These are phyloP conservation scores for Endotricha flammealis DNA, from an alignment of 2,888 invertebrate genomes.

Conservation along the genomic window DNA sequence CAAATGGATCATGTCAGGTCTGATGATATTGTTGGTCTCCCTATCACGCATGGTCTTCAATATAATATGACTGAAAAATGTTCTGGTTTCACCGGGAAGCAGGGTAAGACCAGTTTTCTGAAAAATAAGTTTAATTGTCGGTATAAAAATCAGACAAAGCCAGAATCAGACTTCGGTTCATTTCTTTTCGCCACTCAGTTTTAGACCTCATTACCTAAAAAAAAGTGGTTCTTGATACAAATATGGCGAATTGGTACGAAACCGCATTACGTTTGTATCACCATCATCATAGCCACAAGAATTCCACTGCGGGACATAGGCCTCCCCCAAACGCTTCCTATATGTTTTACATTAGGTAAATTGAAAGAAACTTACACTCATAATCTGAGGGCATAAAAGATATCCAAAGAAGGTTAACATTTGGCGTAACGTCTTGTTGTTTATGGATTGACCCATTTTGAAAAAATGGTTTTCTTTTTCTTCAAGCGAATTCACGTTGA, in stretches of 20 bases:
- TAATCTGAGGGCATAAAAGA: conserved; percentile 22
- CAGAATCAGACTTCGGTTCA: too few species aligned
- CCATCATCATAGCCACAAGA: too few species aligned
- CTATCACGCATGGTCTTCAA: conserved; percentile 45
- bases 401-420: conserved; percentile 27
- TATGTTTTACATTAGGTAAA: too few species aligned
- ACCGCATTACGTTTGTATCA: too few species aligned
- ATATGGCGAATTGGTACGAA: too few species aligned
- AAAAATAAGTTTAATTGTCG: conserved; percentile 6
- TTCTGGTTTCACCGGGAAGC: conserved; percentile 29
- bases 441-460: conserved; percentile 58
- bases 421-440: conserved; percentile 40
- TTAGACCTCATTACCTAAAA: too few species aligned
- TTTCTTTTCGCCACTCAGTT: too few species aligned
- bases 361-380: conserved; percentile 27
- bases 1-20: conserved; percentile 72
- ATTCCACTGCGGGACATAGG: too few species aligned
- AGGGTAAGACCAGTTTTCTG: conserved; percentile 2
- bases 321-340: too few species aligned
- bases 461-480: conserved; percentile 75
- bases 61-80: conserved; percentile 44
- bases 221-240: too few species aligned
- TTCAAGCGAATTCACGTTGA: conserved; percentile 71
- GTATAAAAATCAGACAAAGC: too few species aligned
- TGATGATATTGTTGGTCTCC: conserved; percentile 39